A percentile compares a stretch with the other conserved stretches of the same genome.
These are phyloP conservation scores for Anorthoa munda DNA, from an alignment of 2,888 invertebrate genomes.

Conservation along the genomic window DNA sequence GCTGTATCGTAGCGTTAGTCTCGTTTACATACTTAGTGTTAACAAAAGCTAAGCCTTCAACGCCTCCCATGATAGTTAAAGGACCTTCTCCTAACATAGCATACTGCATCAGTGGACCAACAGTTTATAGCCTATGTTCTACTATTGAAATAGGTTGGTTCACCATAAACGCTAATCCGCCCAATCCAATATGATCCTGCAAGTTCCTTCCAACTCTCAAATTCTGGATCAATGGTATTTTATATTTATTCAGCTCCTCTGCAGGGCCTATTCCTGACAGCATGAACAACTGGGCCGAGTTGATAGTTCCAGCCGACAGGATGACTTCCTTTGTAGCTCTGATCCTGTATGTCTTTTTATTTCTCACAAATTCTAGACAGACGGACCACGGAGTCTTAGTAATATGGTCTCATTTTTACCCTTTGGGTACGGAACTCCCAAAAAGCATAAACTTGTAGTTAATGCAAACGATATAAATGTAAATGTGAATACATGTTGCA, in stretches of 20 bases:
- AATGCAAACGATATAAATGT: neutral
- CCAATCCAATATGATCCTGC: conserved; percentile 97
- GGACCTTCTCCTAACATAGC: conserved; percentile 96
- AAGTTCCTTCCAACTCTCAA: conserved; percentile 96
- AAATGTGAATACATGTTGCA: neutral
- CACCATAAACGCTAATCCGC: conserved; percentile 95
- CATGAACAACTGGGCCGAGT: conserved; percentile 98
- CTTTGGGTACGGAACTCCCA: no score
- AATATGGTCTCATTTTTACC: no score
- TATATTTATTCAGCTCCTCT: conserved; percentile 93
- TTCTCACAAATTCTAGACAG: conserved; percentile 95
- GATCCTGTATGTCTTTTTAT: conserved; percentile 93
- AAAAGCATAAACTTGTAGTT: neutral
- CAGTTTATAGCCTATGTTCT: conserved; percentile 94
- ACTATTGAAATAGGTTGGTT: conserved; percentile 95
- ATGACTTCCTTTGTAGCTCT: conserved; percentile 96
- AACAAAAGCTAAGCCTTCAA: conserved; percentile 97
- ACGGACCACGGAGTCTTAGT: no score
- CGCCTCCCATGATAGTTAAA: conserved; percentile 96
- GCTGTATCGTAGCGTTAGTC: no score
- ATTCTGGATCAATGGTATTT: conserved; percentile 95
- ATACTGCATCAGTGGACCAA: conserved; percentile 95
- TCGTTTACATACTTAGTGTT: conserved; percentile 96
- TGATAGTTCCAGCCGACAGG: conserved; percentile 97
- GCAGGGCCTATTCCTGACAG: conserved; percentile 96